Evolutionary conservation across 1,140 invertebrate genomes (phyloP).

Genomic region (Dryas iulia): DNA sequence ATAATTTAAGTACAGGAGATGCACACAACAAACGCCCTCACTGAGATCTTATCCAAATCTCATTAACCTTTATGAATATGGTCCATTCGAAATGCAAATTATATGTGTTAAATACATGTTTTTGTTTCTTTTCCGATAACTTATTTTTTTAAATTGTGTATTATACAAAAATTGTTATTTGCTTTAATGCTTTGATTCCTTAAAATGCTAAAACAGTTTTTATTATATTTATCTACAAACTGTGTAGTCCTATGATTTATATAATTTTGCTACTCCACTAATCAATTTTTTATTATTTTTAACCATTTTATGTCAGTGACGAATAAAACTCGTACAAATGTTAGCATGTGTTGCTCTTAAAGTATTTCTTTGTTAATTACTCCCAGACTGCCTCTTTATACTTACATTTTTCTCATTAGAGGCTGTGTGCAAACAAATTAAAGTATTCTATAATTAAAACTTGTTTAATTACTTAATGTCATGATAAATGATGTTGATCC

Average conservation of each 20-base stretch:
- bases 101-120: constrained; percentile 47
- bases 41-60: constrained; percentile 60
- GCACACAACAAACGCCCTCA: constrained; percentile 50
- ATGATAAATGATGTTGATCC: no score
- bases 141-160: constrained; percentile 5
- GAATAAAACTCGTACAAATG: constrained; percentile 32
- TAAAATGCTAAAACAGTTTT: constrained; percentile 37
- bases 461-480: constrained; percentile 40
- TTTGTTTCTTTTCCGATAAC: constrained; percentile 28
- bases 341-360: constrained; percentile 32
- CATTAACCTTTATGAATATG: constrained; percentile 57
- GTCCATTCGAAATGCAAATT: constrained; percentile 51
- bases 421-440: constrained; percentile 79
- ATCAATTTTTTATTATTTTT: constrained; percentile 35
- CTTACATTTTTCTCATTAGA: constrained; percentile 71
- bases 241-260: constrained; percentile 9
- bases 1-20: constrained; percentile 70
- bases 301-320: constrained; percentile 9
- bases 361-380: constrained; percentile 37
- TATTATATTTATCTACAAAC: constrained; percentile 9
- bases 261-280: constrained; percentile 27
- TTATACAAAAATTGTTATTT: constrained; percentile 43
- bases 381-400: constrained; percentile 50
- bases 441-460: constrained; percentile 67
- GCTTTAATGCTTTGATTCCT: constrained; percentile 34